Evolutionary conservation across 2,797 vertebrate genomes (phyloP).

Genomic region (Aselliscus stoliczkanus): DNA sequence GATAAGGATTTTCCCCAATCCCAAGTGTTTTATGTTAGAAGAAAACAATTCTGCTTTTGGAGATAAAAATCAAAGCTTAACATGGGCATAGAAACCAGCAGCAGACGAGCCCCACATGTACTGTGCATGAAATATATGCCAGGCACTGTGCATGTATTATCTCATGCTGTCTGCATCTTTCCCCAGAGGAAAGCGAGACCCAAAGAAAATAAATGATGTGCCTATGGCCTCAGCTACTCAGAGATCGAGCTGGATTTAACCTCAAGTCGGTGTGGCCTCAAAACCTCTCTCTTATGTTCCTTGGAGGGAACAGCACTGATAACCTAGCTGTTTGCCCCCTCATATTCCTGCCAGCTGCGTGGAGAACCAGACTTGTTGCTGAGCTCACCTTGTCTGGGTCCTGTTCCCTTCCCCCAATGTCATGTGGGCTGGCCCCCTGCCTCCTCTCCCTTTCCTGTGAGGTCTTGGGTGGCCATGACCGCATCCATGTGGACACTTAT

Average conservation of each 20-base stretch:
- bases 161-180: neutral
- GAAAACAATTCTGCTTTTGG: neutral
- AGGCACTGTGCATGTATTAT: neutral
- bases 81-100: neutral
- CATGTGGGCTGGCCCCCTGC: neutral
- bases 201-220: neutral
- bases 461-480: neutral
- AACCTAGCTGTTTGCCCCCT: neutral
- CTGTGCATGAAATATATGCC: neutral
- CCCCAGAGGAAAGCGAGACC: neutral
- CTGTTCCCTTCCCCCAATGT: neutral
- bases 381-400: neutral
- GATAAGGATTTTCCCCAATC: neutral
- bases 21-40: neutral
- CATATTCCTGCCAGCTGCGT: neutral
- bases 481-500: neutral
- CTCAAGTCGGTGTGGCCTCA: neutral
- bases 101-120: neutral
- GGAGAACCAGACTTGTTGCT: neutral
- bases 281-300: neutral
- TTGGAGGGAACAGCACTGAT: neutral
- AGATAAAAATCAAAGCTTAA: neutral
- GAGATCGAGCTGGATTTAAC: neutral
- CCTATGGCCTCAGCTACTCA: neutral
- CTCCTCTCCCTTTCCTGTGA: neutral